Base-by-base conservation (phyloP, 2,888 invertebrate genomes). In the Arctia plantaginis region DNA sequence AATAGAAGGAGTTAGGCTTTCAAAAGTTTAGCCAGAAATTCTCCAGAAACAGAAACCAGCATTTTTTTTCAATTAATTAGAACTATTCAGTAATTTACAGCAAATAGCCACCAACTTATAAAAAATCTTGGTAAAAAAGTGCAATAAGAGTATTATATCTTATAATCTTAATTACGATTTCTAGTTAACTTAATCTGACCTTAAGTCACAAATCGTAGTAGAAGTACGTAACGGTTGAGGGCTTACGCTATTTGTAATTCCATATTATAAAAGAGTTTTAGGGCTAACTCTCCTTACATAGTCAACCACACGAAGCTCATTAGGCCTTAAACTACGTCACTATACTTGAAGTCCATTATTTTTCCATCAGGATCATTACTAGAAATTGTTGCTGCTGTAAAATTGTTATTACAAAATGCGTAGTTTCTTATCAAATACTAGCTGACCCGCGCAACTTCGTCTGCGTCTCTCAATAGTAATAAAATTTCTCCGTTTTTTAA, bases 371-470 rank as follows among this genome's bases (percentile, higher is more conserved):
- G 18, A 23, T 18, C 10, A 1, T 69, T 51, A 51, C 30, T 47
- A 7, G n/a, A 69, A 73, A 73, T 47, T 30, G 33, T 69, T 69
- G 23, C 41, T 69, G 41, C 41, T 62, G 30, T 55, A 33, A 33
- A 44, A 73, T 30, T 15, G 33, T 41, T 23, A 51, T 51, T 33
- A 47, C 39, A 47, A 69, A 51, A 35, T 41, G 20, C 39, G 20
- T 39, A 69, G 39, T 41, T 73, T 72, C 27, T 55, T 51, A 73
- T 73, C 41, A 30, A 74, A 71, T 73, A n/a, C n/a, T n/a, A n/a
- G n/a, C n/a, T n/a, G n/a, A n/a, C n/a, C n/a, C n/a, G n/a, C n/a
- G n/a, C n/a, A n/a, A n/a, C n/a, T n/a, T n/a, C n/a, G n/a, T n/a
- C n/a, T n/a, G n/a, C n/a, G n/a, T n/a, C n/a, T n/a, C n/a, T n/a